These are phyloP conservation scores for Lasiurus cinereus DNA, from an alignment of 2,113 vertebrate species.

Conservation along the genomic window DNA sequence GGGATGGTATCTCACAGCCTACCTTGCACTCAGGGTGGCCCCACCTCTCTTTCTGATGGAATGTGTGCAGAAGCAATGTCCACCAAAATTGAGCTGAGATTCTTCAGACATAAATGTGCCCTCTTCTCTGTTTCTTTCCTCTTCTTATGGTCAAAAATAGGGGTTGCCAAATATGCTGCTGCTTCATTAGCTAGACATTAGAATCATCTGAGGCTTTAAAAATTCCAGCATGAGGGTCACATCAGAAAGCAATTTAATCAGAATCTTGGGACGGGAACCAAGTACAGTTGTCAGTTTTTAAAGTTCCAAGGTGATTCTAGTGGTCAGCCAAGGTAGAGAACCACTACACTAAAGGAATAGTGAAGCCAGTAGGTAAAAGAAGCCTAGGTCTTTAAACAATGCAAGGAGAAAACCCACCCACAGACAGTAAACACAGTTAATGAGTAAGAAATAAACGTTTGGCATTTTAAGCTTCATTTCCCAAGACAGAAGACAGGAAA, in stretches of 20 bases:
- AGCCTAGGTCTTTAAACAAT: background rate
- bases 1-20: background rate
- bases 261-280: background rate
- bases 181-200: background rate
- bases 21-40: background rate
- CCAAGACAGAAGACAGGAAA: too few relatives aligned
- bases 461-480: background rate
- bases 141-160: background rate
- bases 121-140: background rate
- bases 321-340: background rate
- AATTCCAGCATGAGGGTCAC: background rate
- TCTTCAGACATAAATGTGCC: background rate
- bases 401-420: background rate
- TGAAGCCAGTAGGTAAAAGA: background rate
- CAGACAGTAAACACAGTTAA: background rate
- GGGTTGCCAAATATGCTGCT: background rate
- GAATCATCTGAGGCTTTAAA: background rate
- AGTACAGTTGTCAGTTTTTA: background rate
- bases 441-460: background rate
- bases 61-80: background rate
- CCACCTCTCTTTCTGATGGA: background rate
- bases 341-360: rapidly evolving
- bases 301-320: background rate
- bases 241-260: background rate
- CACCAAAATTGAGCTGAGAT: background rate